Evolutionary conservation across 2,888 invertebrate species (phyloP).

Genomic region (Drosophila emarginata): DNA sequence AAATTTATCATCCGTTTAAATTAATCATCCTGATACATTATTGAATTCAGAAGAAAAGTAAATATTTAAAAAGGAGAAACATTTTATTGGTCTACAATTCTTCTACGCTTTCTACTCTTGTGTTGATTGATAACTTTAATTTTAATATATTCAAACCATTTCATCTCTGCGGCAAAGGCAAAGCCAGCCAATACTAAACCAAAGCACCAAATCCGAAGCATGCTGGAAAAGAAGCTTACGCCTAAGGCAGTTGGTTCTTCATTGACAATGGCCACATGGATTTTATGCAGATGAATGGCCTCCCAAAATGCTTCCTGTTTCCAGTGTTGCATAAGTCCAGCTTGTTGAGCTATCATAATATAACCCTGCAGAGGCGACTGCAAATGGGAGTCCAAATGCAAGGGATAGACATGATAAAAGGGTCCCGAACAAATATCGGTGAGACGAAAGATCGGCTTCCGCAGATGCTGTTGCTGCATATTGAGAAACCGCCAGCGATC

Average conservation of each 20-base stretch:
- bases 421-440: slow-evolving; percentile 74
- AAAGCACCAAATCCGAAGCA: slow-evolving; percentile 63
- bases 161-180: slow-evolving; percentile 62
- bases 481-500: slow-evolving; percentile 77
- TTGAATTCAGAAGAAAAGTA: no score
- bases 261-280: slow-evolving; percentile 41
- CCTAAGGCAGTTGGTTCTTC: slow-evolving; percentile 56
- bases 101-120: not conserved
- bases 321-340: slow-evolving; percentile 65
- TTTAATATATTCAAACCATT: slow-evolving; percentile 43
- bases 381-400: slow-evolving; percentile 72
- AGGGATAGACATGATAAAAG: slow-evolving; percentile 70
- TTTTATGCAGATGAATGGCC: slow-evolving; percentile 56
- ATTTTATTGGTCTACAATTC: not conserved
- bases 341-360: slow-evolving; percentile 62
- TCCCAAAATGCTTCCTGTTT: slow-evolving; percentile 63
- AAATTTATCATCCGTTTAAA: no score
- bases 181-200: slow-evolving; percentile 59
- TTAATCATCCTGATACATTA: no score
- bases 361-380: slow-evolving; percentile 55
- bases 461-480: slow-evolving; percentile 65
- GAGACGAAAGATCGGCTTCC: slow-evolving; percentile 64
- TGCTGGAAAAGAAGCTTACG: slow-evolving; percentile 57
- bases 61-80: no score
- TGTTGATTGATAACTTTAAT: not conserved